A percentile compares a stretch with the other conserved stretches of the same genome.
phyloP scores from a whole-genome alignment of 2,113 vertebrate species.

The Apeltes quadracus region DNA sequence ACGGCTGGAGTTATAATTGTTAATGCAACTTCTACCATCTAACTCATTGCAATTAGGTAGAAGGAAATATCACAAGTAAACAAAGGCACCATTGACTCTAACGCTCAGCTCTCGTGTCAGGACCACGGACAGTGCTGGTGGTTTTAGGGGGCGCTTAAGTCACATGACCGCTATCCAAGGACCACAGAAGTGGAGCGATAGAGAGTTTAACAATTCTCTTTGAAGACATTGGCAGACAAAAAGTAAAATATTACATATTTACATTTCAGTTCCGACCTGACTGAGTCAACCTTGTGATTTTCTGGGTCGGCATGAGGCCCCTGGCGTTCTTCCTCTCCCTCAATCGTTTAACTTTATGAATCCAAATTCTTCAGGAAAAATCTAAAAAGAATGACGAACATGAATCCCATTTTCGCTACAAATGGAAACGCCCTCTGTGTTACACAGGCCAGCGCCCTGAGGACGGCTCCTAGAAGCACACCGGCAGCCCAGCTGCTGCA shows the following conservation, averaged over 20 bases:
- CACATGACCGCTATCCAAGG: neutral
- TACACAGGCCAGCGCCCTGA: slow-evolving; percentile 30
- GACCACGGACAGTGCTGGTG: neutral
- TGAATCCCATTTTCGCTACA: slow-evolving; percentile 23
- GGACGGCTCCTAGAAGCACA: slow-evolving; percentile 19
- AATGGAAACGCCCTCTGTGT: slow-evolving; percentile 40
- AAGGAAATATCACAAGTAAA: neutral
- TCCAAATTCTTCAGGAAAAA: slow-evolving; percentile 25
- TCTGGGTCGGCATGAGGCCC: slow-evolving; percentile 19
- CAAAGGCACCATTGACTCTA: neutral
- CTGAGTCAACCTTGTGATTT: neutral
- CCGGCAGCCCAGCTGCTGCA: slow-evolving; percentile 42
- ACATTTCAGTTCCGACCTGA: neutral
- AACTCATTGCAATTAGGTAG: neutral
- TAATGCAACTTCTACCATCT: neutral
- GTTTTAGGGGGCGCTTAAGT: neutral
- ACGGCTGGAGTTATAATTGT: neutral
- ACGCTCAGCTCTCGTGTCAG: neutral
- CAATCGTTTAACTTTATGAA: slow-evolving; percentile 30
- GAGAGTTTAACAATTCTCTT: neutral
- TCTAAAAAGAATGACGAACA: slow-evolving; percentile 36
- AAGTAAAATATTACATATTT: neutral
- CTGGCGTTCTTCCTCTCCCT: slow-evolving; percentile 9
- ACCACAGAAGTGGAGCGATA: neutral
- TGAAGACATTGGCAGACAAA: neutral